Base-by-base conservation (phyloP, 2,113 vertebrate genomes). In the Speoplatyrhinus poulsoni region DNA sequence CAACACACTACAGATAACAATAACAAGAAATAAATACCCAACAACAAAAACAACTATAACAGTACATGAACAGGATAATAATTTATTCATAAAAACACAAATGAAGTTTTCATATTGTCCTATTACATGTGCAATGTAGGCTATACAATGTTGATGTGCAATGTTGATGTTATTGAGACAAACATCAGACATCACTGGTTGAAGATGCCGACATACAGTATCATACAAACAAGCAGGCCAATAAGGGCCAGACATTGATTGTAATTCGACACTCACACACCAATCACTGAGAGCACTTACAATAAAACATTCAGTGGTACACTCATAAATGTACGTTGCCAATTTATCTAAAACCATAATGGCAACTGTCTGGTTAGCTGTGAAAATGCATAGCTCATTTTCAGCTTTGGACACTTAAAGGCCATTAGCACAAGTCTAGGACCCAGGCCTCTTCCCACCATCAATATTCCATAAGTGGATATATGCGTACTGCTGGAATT, bases 401-500 rank as follows among this genome's bases (percentile, higher is more conserved):
- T 76, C 67, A 65, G 69, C 13, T 2, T 70, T 16, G 66, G 65
- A 85, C 88, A 89, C 88, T 91, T 89, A 89, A 81, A 87, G 82
- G 87, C 85, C 86, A 90, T 88, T 90, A 90, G 80, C 69, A 54
- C 61, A 8, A 52, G 68, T 73, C 80, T 76, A 76, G 66, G 77
- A 79, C 72, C 81, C 55, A 12, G 5, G 61, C 57, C 15, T 82
- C 78, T 82, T 65, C 82, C 82, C 72, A 81, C 85, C 79, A 83
- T 90, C 82, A 77, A 89, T 91, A 88, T 90, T 81, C 54, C 84
- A 88, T 90, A 82, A 90, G 78, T 87, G 79, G 72, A 65, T 12
- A 47, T 73, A 9, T 70, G 41, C 33, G 46, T 13, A 46, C 65
- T 66, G 60, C 52, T 76, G 81, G 75, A 77, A 73, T 77, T 85